Conservation (phyloP, 2,888 invertebrate genomes). For the Synanthedon tipuliformis region DNA sequence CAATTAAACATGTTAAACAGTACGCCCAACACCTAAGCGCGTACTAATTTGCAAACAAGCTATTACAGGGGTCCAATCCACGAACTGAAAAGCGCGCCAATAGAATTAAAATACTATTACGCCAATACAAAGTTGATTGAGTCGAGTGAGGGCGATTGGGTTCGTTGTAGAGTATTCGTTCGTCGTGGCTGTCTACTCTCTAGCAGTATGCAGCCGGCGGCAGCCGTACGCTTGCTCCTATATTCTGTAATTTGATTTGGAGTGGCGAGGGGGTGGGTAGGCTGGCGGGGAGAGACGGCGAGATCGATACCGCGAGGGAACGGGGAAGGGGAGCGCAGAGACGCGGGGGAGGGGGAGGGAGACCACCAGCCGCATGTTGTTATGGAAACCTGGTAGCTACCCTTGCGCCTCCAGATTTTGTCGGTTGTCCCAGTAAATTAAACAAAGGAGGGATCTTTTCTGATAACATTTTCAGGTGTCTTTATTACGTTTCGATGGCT, state of each 20-base stretch:
- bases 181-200: not conserved
- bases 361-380: constrained; percentile 58
- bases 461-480: constrained; percentile 44
- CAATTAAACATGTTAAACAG: constrained; percentile 22
- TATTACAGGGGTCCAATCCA: constrained; percentile 28
- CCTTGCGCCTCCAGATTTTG: constrained; percentile 64
- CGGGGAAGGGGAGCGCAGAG: constrained; percentile 10
- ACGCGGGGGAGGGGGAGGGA: constrained; percentile 15
- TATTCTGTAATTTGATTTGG: constrained; percentile 68
- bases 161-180: too few relatives aligned
- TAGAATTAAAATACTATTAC: constrained; percentile 68
- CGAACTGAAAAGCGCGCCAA: constrained; percentile 56
- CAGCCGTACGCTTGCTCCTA: constrained; percentile 23
- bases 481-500: not conserved
- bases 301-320: constrained; percentile 8
- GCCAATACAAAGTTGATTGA: constrained; percentile 64
- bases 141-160: constrained; percentile 9
- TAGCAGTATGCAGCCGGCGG: constrained; percentile 7
- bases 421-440: constrained; percentile 61
- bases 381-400: constrained; percentile 62
- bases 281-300: constrained; percentile 16
- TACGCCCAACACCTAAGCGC: constrained; percentile 18
- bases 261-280: constrained; percentile 38
- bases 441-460: constrained; percentile 50
- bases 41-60: constrained; percentile 56